phyloP scores from a whole-genome alignment of 2,797 vertebrate species.

The Sebastes variabilis region DNA sequence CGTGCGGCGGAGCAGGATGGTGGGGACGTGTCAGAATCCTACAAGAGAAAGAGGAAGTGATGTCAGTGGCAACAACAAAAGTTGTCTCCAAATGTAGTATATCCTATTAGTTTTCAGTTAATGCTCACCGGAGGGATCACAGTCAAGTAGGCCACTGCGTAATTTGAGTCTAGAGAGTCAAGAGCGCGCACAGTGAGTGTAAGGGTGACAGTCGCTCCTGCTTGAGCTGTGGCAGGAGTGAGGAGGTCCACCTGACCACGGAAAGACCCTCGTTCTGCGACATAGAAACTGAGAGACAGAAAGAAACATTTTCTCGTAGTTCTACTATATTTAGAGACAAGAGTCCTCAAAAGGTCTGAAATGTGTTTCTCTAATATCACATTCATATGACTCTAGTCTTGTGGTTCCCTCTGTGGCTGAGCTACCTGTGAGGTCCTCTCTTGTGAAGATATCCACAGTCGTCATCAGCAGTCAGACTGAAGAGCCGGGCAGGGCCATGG shows the following conservation, averaged over 20 bases:
- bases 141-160: slow-evolving; percentile 79
- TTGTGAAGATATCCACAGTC: slow-evolving; percentile 75
- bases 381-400: background rate
- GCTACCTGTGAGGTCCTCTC: slow-evolving; percentile 70
- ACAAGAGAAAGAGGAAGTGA: background rate
- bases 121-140: slow-evolving; percentile 77
- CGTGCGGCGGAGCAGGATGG: slow-evolving; percentile 72
- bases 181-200: slow-evolving; percentile 75
- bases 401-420: background rate
- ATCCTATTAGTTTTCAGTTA: background rate
- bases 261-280: slow-evolving; percentile 68
- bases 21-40: slow-evolving; percentile 76
- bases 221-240: slow-evolving; percentile 71
- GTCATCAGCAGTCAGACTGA: slow-evolving; percentile 78
- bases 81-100: background rate
- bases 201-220: slow-evolving; percentile 77
- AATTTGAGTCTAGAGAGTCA: slow-evolving; percentile 77
- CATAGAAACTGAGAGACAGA: slow-evolving; percentile 57
- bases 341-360: background rate
- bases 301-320: background rate
- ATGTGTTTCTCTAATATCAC: background rate
- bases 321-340: background rate
- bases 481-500: slow-evolving; percentile 73
- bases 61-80: background rate
- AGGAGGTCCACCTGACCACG: slow-evolving; percentile 76